Conservation (phyloP, 2,888 invertebrate genomes). For the Lasioglossum zephyrum region DNA sequence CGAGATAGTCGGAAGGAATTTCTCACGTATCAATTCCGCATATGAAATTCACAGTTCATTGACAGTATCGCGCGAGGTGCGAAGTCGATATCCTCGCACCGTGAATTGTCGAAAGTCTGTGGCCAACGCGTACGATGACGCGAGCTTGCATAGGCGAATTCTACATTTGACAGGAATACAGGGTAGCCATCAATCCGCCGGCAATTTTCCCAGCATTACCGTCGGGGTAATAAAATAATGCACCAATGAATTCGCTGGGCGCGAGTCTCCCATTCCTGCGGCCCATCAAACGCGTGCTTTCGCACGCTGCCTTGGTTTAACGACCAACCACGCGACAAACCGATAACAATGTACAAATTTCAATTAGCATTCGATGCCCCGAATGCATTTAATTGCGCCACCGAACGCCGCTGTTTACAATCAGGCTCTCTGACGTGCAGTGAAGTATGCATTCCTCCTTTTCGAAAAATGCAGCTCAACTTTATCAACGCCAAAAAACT, state of each 20-base stretch:
- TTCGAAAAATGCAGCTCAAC: not conserved
- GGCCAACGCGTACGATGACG: slow-evolving; percentile 14
- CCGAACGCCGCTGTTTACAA: not conserved
- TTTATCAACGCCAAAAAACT: not conserved
- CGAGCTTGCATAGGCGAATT: slow-evolving; percentile 20
- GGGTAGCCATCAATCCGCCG: slow-evolving; percentile 42
- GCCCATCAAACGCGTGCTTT: slow-evolving; percentile 41
- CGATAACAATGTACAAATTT: slow-evolving; percentile 62
- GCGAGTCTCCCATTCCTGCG: slow-evolving; percentile 42
- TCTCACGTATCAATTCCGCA: not conserved
- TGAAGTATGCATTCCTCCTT: not conserved
- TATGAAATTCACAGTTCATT: no score
- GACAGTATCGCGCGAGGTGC: not conserved
- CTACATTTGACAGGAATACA: slow-evolving; percentile 33
- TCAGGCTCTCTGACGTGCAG: not conserved
- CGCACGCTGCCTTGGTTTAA: slow-evolving; percentile 36
- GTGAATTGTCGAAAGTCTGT: slow-evolving; percentile 31
- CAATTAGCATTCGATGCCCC: slow-evolving; percentile 50
- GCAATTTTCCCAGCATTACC: slow-evolving; percentile 27
- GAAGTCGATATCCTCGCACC: not conserved
- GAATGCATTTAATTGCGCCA: slow-evolving; percentile 28
- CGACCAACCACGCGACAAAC: slow-evolving; percentile 58
- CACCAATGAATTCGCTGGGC: slow-evolving; percentile 44
- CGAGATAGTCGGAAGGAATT: not conserved
- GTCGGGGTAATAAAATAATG: slow-evolving; percentile 46